A percentile compares a stretch with the other conserved stretches of the same genome.
Conservation (phyloP, 2,797 vertebrate genomes). For the Zalophus californianus region DNA sequence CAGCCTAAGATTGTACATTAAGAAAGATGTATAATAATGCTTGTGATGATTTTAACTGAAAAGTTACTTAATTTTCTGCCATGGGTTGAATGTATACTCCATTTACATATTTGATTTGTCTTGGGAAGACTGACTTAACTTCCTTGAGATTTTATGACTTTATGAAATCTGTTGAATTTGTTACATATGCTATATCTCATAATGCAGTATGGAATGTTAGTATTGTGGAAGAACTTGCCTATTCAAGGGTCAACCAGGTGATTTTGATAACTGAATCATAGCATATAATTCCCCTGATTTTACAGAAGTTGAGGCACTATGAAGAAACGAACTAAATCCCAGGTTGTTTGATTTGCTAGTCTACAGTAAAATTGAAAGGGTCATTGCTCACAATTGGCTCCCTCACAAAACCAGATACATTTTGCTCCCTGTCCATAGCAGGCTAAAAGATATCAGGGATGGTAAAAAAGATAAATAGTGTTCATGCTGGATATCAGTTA, state of each 20-base stretch:
- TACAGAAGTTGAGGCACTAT: neutral
- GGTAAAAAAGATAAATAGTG: neutral
- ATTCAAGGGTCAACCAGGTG: neutral
- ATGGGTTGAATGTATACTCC: neutral
- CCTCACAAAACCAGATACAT: neutral
- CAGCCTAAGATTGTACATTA: neutral
- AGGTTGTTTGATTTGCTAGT: neutral
- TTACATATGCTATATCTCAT: neutral
- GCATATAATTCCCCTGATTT: neutral
- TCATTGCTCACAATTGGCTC: neutral
- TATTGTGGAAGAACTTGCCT: neutral
- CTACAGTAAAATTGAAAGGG: neutral
- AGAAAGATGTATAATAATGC: neutral
- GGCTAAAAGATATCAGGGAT: neutral
- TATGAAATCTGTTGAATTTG: neutral
- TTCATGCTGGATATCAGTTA: neutral
- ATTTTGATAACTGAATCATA: neutral
- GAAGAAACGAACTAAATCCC: neutral
- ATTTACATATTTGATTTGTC: neutral
- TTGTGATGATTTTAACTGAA: neutral
- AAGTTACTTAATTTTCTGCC: slow-evolving; percentile 19
- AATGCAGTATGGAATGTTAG: neutral
- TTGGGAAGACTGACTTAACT: neutral
- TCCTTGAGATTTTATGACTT: neutral
- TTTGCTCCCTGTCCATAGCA: neutral